Base-by-base conservation (phyloP, 92 coral and sea anemone genomes). In the Palythoa caribaeorum region DNA sequence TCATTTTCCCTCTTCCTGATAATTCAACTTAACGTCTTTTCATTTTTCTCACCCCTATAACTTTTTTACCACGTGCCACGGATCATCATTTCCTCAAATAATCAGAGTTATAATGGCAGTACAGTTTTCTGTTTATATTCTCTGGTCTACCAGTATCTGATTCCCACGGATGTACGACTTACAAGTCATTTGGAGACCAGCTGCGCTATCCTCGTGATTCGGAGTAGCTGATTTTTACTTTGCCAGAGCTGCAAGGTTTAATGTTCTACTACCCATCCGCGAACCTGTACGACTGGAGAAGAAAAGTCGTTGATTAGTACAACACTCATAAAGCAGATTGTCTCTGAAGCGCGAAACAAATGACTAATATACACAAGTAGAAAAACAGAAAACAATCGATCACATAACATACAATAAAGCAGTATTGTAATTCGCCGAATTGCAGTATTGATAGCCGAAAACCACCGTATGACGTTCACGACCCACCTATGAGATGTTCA, bases 211-310 rank as follows among this genome's bases (percentile, higher is more conserved):
- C 3, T 59, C 65, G 65, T 14, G 13, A 17, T 17, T 59, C 14
- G 0, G 65, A 10, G 16, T 14, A 17, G 13, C 70, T 14, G 19
- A 40, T 35, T 10, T 78, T 20, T 51, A 78, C 89, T 94, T 94
- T 39, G 98, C 94, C 1, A 94, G 78, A 6, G 98, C 93, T 5
- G 95, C 94, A 11, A 94, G 90, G 89, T 93, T 94, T 9, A 94
- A 95, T 1, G 95, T 83, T 79, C 98, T 81, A 35, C 94, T 87
- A 70, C 98, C 91, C 2, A 88, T 90, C 3, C 98, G 92, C 15
- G 92, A 75, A 40, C 92, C 92, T 80, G 92, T 88, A 8, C 98
- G 94, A 72, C 92, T 94, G 72, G 10, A 70, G 62, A 80, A 53
- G 38, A 48, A 87, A 38, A 47, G 17, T 9, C 47, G 8, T 4